Conservation (phyloP, 2,113 vertebrate species). For the Spilogale gracilis region DNA sequence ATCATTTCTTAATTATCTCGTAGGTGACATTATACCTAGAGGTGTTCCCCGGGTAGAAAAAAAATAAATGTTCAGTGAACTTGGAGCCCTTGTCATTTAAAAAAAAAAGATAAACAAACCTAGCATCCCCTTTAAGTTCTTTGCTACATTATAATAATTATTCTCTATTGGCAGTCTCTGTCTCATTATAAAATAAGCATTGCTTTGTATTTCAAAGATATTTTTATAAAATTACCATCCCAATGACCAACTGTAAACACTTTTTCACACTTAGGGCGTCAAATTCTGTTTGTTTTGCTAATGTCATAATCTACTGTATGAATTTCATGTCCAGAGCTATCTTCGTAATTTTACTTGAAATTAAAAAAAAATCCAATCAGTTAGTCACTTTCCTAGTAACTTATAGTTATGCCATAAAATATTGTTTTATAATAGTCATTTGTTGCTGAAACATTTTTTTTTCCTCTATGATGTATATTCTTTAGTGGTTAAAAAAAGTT, state of each 20-base stretch:
- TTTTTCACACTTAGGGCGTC: neutral
- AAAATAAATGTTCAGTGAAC: neutral
- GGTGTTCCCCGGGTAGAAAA: neutral
- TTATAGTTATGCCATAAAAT: constrained; percentile 18
- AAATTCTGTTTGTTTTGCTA: neutral
- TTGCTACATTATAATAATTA: neutral
- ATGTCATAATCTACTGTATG: neutral
- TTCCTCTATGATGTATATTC: neutral
- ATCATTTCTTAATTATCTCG: neutral
- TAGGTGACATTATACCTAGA: neutral
- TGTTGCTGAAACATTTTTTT: neutral
- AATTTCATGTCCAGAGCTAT: neutral
- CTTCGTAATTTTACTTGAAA: neutral
- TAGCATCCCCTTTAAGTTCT: neutral
- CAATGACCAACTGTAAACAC: neutral
- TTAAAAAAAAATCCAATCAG: neutral
- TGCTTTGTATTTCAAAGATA: constrained; percentile 6
- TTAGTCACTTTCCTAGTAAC: neutral
- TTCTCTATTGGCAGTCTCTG: neutral
- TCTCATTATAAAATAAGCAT: neutral
- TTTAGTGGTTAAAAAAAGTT: constrained; percentile 36
- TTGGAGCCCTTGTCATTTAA: neutral
- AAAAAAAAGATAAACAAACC: constrained; percentile 40
- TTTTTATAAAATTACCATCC: constrained; percentile 9
- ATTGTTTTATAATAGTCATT: neutral